Evolutionary conservation across 2,888 invertebrate genomes (phyloP).

Genomic region (Matsumyia berberina): DNA sequence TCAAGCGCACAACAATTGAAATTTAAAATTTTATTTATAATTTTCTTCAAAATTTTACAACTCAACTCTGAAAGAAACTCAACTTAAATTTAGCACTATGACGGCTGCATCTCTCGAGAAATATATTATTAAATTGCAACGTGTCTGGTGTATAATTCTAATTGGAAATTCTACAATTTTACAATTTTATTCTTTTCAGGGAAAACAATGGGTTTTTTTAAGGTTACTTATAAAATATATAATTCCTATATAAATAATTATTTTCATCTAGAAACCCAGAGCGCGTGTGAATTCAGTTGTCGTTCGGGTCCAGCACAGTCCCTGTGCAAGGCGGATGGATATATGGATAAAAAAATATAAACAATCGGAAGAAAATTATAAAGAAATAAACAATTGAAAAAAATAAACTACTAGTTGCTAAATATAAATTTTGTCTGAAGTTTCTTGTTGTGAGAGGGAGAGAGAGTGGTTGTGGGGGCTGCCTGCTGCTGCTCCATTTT

Average conservation of each 20-base stretch:
- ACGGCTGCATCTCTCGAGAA: not conserved
- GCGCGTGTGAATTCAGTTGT: conserved; percentile 29
- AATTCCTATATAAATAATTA: conserved; percentile 62
- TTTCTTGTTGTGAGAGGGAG: not conserved
- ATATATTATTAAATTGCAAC: conserved; percentile 6
- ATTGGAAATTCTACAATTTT: conserved; percentile 35
- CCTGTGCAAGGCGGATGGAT: conserved; percentile 39
- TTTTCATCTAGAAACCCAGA: conserved; percentile 56
- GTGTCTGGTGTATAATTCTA: conserved; percentile 9
- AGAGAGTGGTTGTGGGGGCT: too few species aligned
- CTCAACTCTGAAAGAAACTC: not conserved
- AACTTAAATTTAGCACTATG: conserved; percentile 5
- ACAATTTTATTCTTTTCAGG: not conserved
- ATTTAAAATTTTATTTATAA: conserved; percentile 40
- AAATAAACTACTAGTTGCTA: conserved; percentile 48
- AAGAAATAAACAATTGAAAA: conserved; percentile 42
- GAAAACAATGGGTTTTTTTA: conserved; percentile 27
- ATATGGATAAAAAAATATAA: conserved; percentile 50
- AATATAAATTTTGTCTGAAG: conserved; percentile 34
- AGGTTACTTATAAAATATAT: conserved; percentile 56
- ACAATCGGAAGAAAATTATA: conserved; percentile 42
- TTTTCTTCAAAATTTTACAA: conserved; percentile 28
- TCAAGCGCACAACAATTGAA: conserved; percentile 7
- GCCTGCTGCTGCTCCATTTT: not conserved
- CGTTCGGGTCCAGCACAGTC: conserved; percentile 15